Base-by-base conservation (phyloP, 2,797 vertebrate species). In the Helicolenus hilgendorfi region DNA sequence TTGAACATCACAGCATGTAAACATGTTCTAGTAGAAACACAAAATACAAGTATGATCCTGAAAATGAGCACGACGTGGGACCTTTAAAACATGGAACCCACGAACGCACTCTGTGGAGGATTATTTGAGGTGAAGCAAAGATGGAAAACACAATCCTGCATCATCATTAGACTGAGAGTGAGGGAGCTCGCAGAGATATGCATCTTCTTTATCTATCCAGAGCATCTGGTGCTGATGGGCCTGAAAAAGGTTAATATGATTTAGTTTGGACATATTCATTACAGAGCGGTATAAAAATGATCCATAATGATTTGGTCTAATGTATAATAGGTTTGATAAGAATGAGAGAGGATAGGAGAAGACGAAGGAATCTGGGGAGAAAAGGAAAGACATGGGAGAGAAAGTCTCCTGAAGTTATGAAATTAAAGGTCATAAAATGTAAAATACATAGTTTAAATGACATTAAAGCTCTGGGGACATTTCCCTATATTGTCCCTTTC, bases 241-340 rank as follows among this genome's bases (percentile, higher is more conserved):
- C 79, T 81, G 62, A 81, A 71, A 87, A 92, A 94, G 91, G 93
- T 91, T 91, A 87, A 93, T 91, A 81, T 83, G 75, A 89, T 94
- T 88, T 81, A 63, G 70, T 56, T 75, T 15, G 70, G 78, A 65
- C 64, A 62, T 87, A 84, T 88, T 92, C 88, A 88, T 94, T 92
- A 87, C 79, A 63, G 56, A 58, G 77, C 24, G 0, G 68, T 81
- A 89, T 86, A 63, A 83, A 89, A 85, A 84, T 71, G 83, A 88
- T 93, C 80, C 81, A 89, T 85, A 71, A 85, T 24, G 6, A 79
- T 87, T 68, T 41, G 20, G 31, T 70, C 33, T 72, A 80, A 88
- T 84, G 74, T 62, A 67, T 82, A 82, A 75, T 76, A 13, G 65
- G 35, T 59, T 69, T 58, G 49, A 74, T 56, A 58, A 58, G 71